A percentile compares a stretch with the other conserved stretches of the same genome.
These are phyloP conservation scores for Antigone vipio DNA, from an alignment of 2,113 vertebrate species.

Conservation along the genomic window DNA sequence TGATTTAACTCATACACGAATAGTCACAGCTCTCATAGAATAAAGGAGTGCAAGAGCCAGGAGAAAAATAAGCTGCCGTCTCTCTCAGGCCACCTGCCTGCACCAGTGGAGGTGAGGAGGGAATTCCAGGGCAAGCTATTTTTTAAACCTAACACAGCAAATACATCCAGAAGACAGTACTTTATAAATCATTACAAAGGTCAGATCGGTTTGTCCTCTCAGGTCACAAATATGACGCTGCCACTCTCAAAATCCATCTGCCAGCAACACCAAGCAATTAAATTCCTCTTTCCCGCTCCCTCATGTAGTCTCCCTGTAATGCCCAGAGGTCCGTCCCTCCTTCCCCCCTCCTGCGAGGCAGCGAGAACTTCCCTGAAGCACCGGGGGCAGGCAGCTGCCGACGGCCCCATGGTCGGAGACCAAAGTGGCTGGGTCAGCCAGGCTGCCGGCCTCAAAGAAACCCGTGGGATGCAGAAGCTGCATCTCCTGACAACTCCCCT, in stretches of 20 bases:
- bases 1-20: background rate
- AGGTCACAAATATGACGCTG: background rate
- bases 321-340: background rate
- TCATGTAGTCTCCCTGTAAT: background rate
- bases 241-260: background rate
- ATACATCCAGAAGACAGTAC: background rate
- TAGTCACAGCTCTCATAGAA: background rate
- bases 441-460: background rate
- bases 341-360: background rate
- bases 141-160: background rate
- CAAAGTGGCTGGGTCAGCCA: background rate
- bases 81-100: background rate
- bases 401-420: background rate
- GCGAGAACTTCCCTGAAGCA: background rate
- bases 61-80: background rate
- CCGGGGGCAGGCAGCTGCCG: background rate
- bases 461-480: background rate
- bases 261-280: background rate
- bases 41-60: background rate
- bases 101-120: background rate
- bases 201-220: background rate
- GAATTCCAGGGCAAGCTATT: background rate
- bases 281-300: background rate
- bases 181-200: background rate
- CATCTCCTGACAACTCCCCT: background rate